Base-by-base conservation (phyloP, 2,113 vertebrate genomes). In the Macrotus californicus region DNA sequence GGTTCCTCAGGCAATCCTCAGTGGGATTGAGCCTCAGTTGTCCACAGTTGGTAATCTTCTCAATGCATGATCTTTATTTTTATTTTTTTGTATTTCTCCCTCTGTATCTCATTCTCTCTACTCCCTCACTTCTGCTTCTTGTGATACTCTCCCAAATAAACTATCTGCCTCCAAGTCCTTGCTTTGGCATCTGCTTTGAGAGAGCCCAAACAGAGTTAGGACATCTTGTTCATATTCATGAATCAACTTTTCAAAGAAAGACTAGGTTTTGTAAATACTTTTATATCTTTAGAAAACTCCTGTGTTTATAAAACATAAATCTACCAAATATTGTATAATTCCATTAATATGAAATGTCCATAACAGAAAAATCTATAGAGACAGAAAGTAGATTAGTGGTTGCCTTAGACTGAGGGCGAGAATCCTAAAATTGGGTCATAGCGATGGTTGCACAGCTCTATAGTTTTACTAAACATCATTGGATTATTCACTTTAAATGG, bases 171-270 rank as follows among this genome's bases (percentile, higher is more conserved):
- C 16, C 2, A 70, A 66, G 34, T 70, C 43, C 46, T 72, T 85
- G 12, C 18, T 59, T 77, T 43, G 22, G 61, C 26, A 43, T 72
- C 61, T 64, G 19, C 41, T 88, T 88, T 85, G 43, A 95, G 21
- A 29, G 19, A 88, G 67, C 54, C 12, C 56, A 69, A 54, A 70
- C n/a, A 73, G 88, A 95, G 34, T 91, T 4, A 91, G 46, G 22
- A 22, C 29, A 95, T 72, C 70, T 81, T 73, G 9, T 56, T 77
- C 59, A 76, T 54, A 97, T 75, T 94, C 81, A 96, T 91, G 85
- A 89, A 96, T 96, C 93, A 97, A 59, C 50, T 59, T 97, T 73
- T 95, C 83, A 77, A 96, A 89, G 93, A 76, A 96, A 96, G 75
- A 93, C 36, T 48, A 87, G 24, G 21, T 91, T 92, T 92, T 81